phyloP scores from a whole-genome alignment of 1,140 invertebrate genomes.

The Coptotermes formosanus region DNA sequence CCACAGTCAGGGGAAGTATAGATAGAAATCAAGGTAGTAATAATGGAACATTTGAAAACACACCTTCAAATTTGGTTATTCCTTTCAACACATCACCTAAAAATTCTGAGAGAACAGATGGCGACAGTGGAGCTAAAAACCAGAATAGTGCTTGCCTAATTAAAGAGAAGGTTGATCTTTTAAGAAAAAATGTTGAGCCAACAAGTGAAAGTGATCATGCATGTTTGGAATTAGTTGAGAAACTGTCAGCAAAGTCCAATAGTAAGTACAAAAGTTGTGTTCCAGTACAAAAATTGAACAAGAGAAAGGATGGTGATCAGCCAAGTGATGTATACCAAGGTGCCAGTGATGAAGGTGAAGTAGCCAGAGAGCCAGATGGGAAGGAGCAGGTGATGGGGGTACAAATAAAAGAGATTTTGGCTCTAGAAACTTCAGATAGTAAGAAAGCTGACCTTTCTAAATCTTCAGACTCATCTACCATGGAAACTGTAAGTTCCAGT shows the following conservation, averaged over 20 bases:
- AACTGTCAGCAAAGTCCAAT: not conserved
- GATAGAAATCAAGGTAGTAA: no score
- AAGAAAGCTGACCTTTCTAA: not conserved
- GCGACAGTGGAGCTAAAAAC: not conserved
- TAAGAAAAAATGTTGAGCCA: not conserved
- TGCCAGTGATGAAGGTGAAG: not conserved
- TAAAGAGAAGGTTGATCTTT: not conserved
- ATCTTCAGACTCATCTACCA: not conserved
- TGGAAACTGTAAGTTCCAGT: not conserved
- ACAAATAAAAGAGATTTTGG: not conserved
- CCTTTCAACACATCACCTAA: not conserved
- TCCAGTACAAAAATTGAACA: not conserved
- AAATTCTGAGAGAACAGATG: not conserved
- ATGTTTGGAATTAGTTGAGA: not conserved
- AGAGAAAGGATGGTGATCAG: not conserved
- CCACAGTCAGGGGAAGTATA: not conserved
- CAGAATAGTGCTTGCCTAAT: not conserved
- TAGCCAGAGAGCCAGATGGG: not conserved
- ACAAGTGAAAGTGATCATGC: not conserved
- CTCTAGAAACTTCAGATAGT: not conserved
- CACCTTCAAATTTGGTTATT: not conserved
- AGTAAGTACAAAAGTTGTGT: not conserved
- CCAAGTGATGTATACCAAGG: not conserved
- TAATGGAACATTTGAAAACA: not conserved
- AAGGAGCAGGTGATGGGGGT: not conserved